Evolutionary conservation across 2,113 vertebrate genomes (phyloP), one percentile per base, ranked within the genome.

Genomic region (Candoia aspera): DNA sequence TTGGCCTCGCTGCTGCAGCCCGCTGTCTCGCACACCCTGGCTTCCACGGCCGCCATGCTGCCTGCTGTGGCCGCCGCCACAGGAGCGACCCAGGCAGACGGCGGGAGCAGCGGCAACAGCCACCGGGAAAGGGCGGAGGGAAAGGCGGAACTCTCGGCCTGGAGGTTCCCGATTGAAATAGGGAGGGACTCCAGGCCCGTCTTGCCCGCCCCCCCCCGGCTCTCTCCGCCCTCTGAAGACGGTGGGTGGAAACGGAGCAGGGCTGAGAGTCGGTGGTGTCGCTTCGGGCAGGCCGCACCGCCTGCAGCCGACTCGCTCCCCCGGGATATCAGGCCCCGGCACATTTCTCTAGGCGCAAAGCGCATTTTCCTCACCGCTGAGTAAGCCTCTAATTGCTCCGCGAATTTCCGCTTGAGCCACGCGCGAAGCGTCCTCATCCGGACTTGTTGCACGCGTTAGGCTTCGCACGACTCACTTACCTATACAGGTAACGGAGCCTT

Each of bases 11-110:
- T 98, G 86, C 97, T 97, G 97, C 99, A 99, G 91, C 98, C 98
- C 33, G 98, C 98, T 42, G 99, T 99, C 97, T 99, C 99, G 94
- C 99, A 99, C 95, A 98, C 98, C 62, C 98, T 98, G 90, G 97
- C 96, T 96, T 98, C 98, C 97, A 98, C 97, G 92, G 98, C 98
- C 99, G 99, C 99, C 99, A 99, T 99, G 98, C 98, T 98, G 97
- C 96, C 96, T 98, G 97, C 96, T 96, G 87, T 11, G 8, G 90
- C 96, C 59, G 95, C 95, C 89, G 93, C 94, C 92, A 93, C 94
- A 90, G 91, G 73, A 91, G 93, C 93, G 92, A 90, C 87, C 59
- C 87, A 84, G 57, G 54, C 62, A 33, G 42, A 87, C 91, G n/a
- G 91, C 68, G 88, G 91, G 92, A 88, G 89, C 68, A 79, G 68